phyloP scores from a whole-genome alignment of 2,888 invertebrate species.

The Mesodorylaimus sp. region DNA sequence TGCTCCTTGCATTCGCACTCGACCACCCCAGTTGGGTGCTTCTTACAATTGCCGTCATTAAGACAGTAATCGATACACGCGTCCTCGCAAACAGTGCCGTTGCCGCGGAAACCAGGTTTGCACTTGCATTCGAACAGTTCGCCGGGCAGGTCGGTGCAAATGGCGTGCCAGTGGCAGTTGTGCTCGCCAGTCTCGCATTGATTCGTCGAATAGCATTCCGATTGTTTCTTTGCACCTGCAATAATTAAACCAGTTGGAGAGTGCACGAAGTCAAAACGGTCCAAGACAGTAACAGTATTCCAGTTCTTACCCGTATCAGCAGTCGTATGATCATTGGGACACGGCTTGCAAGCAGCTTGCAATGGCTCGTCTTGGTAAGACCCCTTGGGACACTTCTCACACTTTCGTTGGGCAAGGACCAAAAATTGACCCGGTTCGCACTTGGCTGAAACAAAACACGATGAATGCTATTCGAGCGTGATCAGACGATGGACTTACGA shows the following conservation, averaged over 20 bases:
- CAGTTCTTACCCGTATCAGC: constrained; percentile 13
- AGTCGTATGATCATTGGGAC: constrained; percentile 81
- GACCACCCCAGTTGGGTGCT: constrained; percentile 25
- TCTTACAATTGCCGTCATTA: constrained; percentile 28
- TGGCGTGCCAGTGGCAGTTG: constrained; percentile 29
- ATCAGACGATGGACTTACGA: constrained; percentile 45
- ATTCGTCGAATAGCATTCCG: constrained; percentile 28
- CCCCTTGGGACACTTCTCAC: constrained; percentile 73
- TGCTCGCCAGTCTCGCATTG: constrained; percentile 28
- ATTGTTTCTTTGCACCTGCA: too few relatives aligned
- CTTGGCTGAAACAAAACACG: constrained; percentile 32
- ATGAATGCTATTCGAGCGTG: constrained; percentile 11
- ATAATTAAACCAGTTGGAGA: too few relatives aligned
- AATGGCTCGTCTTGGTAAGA: constrained; percentile 79
- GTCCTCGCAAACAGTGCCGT: constrained; percentile 27
- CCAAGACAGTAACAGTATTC: too few relatives aligned
- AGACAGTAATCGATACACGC: constrained; percentile 27
- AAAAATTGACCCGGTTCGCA: constrained; percentile 76
- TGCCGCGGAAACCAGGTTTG: constrained; percentile 72
- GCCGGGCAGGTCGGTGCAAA: constrained; percentile 27
- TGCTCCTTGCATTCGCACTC: constrained; percentile 28
- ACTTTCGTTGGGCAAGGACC: constrained; percentile 65
- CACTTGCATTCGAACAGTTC: constrained; percentile 56
- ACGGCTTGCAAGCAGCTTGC: constrained; percentile 69
- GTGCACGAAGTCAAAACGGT: too few relatives aligned